Base-by-base conservation (phyloP, 2,797 vertebrate species). In the Schizothorax lantsangensis region DNA sequence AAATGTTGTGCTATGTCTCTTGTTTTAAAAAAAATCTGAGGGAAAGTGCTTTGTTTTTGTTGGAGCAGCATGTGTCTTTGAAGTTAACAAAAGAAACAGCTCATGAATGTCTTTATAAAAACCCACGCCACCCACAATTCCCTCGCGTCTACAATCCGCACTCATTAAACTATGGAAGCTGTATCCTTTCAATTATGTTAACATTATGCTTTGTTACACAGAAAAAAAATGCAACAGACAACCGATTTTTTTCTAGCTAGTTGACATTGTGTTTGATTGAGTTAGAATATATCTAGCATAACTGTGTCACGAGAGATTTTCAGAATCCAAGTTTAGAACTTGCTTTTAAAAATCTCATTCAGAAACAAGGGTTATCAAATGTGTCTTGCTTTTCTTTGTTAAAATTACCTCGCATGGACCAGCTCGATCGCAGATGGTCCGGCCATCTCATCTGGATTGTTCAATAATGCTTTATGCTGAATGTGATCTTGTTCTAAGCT, bases 41-140 rank as follows among this genome's bases (percentile, higher is more conserved):
- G 62, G 62, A 57, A 87, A 47, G 45, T 81, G 74, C 89, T 84
- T 64, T 79, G 82, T 73, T 79, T 68, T 62, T 66, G 23, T 68
- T 69, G 36, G 30, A 43, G 72, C 66, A 59, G 64, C 2, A 57
- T 72, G 54, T 75, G 52, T 83, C 86, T 88, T 89, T 80, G 7
- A 91, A 91, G 91, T 89, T 91, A 91, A 86, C 90, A 91, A 77
- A 89, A 40, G 88, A 93, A 90, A 90, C 92, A 91, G 91, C 93
- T 66, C 90, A 94, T 90, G 93, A 95, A 94, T 95, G 94, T 95
- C 91, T 91, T 90, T 89, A 84, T 75, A 36, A 84, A 82, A 54
- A 77, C 45, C 74, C 77, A 88, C 75, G 84, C 74, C 57, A 74
- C 78, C 88, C 33, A 3, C 78, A 84, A 23, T 40, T 84, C 19